phyloP scores from a whole-genome alignment of 1,140 invertebrate species.

The Apolygus lucorum region DNA sequence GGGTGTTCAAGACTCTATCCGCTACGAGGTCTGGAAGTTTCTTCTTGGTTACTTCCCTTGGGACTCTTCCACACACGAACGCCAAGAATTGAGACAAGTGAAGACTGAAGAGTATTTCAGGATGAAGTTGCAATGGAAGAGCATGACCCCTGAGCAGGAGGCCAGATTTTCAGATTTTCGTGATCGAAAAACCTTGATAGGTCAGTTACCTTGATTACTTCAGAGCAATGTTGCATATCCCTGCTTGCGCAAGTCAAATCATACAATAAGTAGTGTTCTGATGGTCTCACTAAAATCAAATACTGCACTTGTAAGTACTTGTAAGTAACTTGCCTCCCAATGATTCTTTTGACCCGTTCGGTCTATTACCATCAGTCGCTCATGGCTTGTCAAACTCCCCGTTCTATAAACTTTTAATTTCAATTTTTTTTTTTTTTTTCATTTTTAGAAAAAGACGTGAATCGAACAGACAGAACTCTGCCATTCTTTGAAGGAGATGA shows the following conservation, averaged over 20 bases:
- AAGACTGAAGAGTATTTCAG: constrained; percentile 82
- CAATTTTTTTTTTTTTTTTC: constrained; percentile 12
- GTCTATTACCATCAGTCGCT: too few relatives aligned
- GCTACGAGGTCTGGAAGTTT: constrained; percentile 91
- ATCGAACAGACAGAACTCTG: constrained; percentile 86
- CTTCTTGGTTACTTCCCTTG: constrained; percentile 82
- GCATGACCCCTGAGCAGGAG: constrained; percentile 80
- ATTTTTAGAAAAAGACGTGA: constrained; percentile 88
- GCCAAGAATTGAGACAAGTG: constrained; percentile 54
- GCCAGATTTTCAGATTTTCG: constrained; percentile 77
- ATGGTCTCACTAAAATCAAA: too few relatives aligned
- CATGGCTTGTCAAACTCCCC: too few relatives aligned
- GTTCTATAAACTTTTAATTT: too few relatives aligned
- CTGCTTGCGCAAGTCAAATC: not conserved
- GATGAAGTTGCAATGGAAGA: constrained; percentile 96
- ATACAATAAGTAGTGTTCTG: constrained; percentile 10
- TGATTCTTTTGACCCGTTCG: too few relatives aligned
- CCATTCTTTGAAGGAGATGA: constrained; percentile 85
- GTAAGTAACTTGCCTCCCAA: too few relatives aligned
- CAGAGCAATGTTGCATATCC: constrained; percentile 1
- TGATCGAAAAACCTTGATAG: constrained; percentile 87
- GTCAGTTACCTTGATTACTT: constrained; percentile 40
- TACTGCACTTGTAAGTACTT: too few relatives aligned
- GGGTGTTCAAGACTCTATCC: constrained; percentile 59
- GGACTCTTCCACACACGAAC: constrained; percentile 64